Evolutionary conservation across 2,797 vertebrate species (phyloP).

Genomic region (Oreortyx pictus): DNA sequence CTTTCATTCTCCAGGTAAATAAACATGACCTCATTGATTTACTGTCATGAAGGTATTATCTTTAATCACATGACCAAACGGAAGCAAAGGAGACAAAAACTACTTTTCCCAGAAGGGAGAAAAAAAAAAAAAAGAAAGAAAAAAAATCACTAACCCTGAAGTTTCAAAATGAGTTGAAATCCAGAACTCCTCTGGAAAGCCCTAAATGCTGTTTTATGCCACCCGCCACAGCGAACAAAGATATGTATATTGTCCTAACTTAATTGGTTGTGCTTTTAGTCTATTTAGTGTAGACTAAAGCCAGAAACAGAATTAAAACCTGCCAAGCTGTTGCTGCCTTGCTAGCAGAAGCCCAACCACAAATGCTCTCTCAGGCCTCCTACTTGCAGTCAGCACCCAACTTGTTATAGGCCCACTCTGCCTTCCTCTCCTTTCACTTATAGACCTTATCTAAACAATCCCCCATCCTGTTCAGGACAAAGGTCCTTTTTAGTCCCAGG

Average conservation of each 20-base stretch:
- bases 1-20: constrained; percentile 15
- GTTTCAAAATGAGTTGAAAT: not conserved
- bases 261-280: not conserved
- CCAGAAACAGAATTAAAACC: not conserved
- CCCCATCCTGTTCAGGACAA: not conserved
- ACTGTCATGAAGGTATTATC: not conserved
- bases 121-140: not conserved
- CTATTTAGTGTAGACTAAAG: not conserved
- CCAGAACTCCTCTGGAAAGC: not conserved
- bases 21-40: not conserved
- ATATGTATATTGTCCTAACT: not conserved
- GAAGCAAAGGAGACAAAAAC: not conserved
- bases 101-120: not conserved
- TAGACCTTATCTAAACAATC: not conserved
- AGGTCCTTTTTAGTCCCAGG: not conserved
- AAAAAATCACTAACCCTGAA: not conserved
- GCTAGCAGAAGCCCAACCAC: not conserved
- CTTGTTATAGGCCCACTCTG: accelerated
- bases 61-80: not conserved
- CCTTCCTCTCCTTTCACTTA: not conserved
- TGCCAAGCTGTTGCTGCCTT: not conserved
- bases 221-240: not conserved
- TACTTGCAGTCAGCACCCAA: accelerated
- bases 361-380: accelerated
- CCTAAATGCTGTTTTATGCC: not conserved